Conservation (phyloP, 1,140 invertebrate genomes). For the Marisa cornuarietis region DNA sequence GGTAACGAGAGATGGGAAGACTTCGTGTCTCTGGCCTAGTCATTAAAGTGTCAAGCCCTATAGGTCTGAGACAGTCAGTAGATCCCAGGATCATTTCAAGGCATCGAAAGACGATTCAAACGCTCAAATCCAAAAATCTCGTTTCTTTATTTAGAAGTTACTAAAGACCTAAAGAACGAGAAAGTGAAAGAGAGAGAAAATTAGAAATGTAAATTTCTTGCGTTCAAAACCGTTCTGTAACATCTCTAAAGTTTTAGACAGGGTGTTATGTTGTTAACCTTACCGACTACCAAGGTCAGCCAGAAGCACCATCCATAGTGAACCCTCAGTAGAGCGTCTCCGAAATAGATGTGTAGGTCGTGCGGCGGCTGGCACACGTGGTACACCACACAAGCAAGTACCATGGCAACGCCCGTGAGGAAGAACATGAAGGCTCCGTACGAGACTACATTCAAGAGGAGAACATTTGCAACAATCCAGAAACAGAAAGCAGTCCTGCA, state of each 20-base stretch:
- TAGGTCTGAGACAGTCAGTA: too few species aligned
- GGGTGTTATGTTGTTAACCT: not conserved
- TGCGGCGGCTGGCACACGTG: constrained; percentile 41
- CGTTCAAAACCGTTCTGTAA: not conserved
- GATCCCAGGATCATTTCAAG: too few species aligned
- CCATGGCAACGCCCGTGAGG: constrained; percentile 49
- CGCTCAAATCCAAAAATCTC: too few species aligned
- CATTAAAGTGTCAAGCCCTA: too few species aligned
- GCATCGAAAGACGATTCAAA: too few species aligned
- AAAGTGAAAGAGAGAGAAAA: not conserved
- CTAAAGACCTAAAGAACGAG: not conserved
- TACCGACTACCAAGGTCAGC: constrained; percentile 46
- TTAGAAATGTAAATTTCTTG: not conserved
- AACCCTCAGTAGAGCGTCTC: constrained; percentile 35
- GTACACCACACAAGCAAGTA: constrained; percentile 45
- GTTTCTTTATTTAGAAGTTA: too few species aligned
- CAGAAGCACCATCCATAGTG: constrained; percentile 56
- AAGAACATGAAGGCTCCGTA: constrained; percentile 47
- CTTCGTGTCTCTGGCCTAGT: too few species aligned
- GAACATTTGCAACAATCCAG: constrained; percentile 50
- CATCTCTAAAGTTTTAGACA: not conserved
- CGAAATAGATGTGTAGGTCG: constrained; percentile 40
- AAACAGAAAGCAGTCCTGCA: constrained; percentile 53
- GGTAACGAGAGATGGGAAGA: too few species aligned
- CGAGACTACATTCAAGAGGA: constrained; percentile 49